Base-by-base conservation (phyloP, 92 coral and sea anemone species). In the Umimayanthus kanabou region DNA sequence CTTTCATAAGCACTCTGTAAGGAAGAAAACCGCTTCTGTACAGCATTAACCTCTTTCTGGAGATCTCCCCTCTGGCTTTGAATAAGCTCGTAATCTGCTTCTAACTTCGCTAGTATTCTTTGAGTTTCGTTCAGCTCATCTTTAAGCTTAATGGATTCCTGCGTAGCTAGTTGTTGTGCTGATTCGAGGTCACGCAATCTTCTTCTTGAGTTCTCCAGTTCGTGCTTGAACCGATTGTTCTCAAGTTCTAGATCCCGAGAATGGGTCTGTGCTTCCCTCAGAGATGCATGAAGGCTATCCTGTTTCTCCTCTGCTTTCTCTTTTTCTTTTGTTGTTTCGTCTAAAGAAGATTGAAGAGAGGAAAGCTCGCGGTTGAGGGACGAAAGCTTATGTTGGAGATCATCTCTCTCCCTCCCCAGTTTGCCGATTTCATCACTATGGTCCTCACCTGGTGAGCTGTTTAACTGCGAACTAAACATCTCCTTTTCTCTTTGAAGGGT, bases 81-180 rank as follows among this genome's bases (percentile, higher is more conserved):
- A 49, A 81, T 70, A 39, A 93, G 87, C 88, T 95, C 96, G 81
- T 88, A 91, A 26, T 91, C 96, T 39, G 99, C 97, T 69, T 95
- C 95, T 26, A 91, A 53, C 55, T 92, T 91, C 16, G 91, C 90
- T 67, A 88, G 22, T 81, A 88, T 88, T 73, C 89, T 85, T 22
- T 91, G 91, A 22, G 86, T 72, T 15, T 93, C 96, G 72, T 75
- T 82, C 58, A 89, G 47, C 22, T 91, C 89, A 8, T 83, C 91
- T 80, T 87, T 93, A 40, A 89, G 79, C 39, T 61, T 88, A 49
- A 89, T 85, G 76, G 81, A 92, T 61, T 93, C 89, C 33, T 80
- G 78, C 39, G 58, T 88, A n/a, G 84, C 77, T 33, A 77, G 87
- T 57, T 87, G 88, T 61, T 81, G 82, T 13, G 88, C 50, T 73